These are phyloP conservation scores for Paralvinella palmiformis DNA, from an alignment of 1,140 invertebrate species.

Conservation along the genomic window DNA sequence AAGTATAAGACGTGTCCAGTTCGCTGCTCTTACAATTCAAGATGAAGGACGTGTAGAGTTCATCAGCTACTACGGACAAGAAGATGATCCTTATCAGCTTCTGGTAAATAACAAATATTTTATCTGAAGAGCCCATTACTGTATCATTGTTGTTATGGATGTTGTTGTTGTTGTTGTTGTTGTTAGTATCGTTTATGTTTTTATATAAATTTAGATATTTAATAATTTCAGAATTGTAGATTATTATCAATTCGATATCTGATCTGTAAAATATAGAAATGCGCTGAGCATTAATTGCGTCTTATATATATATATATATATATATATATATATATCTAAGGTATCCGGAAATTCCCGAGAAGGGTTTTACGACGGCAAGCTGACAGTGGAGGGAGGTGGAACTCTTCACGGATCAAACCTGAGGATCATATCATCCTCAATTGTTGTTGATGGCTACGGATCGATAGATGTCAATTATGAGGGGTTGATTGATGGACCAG, in stretches of 20 bases:
- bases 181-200: background rate
- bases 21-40: conserved; percentile 30
- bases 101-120: conserved; percentile 20
- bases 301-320: no score
- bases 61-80: conserved; percentile 24
- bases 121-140: background rate
- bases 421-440: conserved; percentile 22
- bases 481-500: conserved; percentile 25
- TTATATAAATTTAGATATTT: background rate
- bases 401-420: conserved; percentile 23
- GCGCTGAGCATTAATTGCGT: background rate
- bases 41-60: conserved; percentile 25
- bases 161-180: background rate
- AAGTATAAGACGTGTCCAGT: conserved; percentile 18
- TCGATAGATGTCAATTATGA: conserved; percentile 19
- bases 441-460: conserved; percentile 28
- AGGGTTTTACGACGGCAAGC: no score
- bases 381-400: conserved; percentile 33
- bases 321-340: no score
- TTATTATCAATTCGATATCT: background rate
- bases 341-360: no score
- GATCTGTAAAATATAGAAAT: background rate
- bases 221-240: background rate
- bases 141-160: background rate
- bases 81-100: conserved; percentile 23